A percentile compares a stretch with the other conserved stretches of the same genome.
Conservation (phyloP, 2,797 vertebrate species). For the Diplodus puntazzo region DNA sequence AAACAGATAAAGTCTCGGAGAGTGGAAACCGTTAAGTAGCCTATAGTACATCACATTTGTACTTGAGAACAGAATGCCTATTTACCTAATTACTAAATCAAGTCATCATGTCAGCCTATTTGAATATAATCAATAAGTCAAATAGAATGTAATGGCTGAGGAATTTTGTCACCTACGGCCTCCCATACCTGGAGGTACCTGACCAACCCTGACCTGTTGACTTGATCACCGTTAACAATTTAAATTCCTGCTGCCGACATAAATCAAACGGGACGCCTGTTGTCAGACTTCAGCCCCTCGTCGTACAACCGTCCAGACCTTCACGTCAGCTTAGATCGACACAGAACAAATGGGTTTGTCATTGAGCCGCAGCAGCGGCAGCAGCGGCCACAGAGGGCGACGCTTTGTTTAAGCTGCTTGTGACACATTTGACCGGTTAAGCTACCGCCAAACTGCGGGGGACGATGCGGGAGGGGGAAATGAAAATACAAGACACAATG, state of each 20-base stretch:
- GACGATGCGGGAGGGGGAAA: slow-evolving; percentile 59
- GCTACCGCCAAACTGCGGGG: slow-evolving; percentile 75
- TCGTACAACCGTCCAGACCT: background rate
- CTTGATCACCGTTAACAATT: slow-evolving; percentile 18
- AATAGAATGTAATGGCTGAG: background rate
- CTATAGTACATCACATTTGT: no score
- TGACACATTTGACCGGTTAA: slow-evolving; percentile 75
- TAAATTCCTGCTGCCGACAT: slow-evolving; percentile 47
- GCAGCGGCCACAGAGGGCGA: background rate
- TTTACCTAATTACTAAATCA: background rate
- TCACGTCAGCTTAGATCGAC: slow-evolving; percentile 14
- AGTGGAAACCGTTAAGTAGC: background rate
- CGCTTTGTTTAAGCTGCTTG: slow-evolving; percentile 59
- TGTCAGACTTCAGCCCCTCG: slow-evolving; percentile 13
- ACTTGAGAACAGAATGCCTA: no score
- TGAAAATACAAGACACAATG: slow-evolving; percentile 55
- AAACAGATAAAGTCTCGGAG: no score
- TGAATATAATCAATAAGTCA: background rate
- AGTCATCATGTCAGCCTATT: background rate
- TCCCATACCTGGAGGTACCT: background rate
- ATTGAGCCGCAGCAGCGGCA: slow-evolving; percentile 7
- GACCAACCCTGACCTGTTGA: background rate
- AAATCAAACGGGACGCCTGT: slow-evolving; percentile 15
- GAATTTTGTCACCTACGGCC: background rate
- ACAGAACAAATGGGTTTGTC: slow-evolving; percentile 52